phyloP scores from a whole-genome alignment of 2,113 vertebrate species.

The Lucifuga dentata region DNA sequence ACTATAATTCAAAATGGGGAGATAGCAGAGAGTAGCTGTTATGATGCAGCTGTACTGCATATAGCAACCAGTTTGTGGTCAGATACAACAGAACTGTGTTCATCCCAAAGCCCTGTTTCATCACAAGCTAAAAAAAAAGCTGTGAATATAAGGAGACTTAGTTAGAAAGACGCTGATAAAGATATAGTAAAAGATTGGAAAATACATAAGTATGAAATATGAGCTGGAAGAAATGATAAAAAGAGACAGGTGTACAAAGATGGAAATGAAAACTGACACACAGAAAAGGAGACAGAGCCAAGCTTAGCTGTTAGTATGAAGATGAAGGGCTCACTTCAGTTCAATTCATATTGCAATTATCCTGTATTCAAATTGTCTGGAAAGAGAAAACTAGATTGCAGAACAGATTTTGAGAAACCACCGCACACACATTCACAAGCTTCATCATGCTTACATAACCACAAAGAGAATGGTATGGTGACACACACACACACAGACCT shows the following conservation, averaged over 20 bases:
- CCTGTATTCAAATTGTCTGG: too few relatives aligned
- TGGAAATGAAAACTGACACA: conserved; percentile 25
- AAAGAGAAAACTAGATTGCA: conserved; percentile 7
- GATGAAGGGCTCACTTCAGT: conserved; percentile 26
- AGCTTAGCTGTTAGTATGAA: conserved; percentile 15
- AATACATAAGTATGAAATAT: conserved; percentile 6
- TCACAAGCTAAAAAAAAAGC: neutral
- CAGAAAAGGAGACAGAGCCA: conserved; percentile 17
- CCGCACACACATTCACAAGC: conserved; percentile 22
- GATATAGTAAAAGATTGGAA: conserved; percentile 23
- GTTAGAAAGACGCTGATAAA: conserved; percentile 19
- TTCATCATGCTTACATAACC: conserved; percentile 33
- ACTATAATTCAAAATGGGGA: conserved; percentile 23
- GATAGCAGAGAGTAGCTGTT: conserved; percentile 14
- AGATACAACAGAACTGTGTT: neutral
- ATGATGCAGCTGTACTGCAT: too few relatives aligned
- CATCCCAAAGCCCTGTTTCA: neutral
- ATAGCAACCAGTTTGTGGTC: neutral
- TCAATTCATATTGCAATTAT: conserved; percentile 24
- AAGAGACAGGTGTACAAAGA: conserved; percentile 15
- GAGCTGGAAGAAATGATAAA: neutral
- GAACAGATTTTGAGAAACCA: conserved; percentile 39
- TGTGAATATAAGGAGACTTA: neutral
- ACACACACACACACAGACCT: conserved; percentile 15
- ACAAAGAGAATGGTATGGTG: neutral